Evolutionary conservation across 2,888 invertebrate genomes (phyloP), one percentile per base, ranked within the genome.

Genomic region (Nemapogon koenigi): DNA sequence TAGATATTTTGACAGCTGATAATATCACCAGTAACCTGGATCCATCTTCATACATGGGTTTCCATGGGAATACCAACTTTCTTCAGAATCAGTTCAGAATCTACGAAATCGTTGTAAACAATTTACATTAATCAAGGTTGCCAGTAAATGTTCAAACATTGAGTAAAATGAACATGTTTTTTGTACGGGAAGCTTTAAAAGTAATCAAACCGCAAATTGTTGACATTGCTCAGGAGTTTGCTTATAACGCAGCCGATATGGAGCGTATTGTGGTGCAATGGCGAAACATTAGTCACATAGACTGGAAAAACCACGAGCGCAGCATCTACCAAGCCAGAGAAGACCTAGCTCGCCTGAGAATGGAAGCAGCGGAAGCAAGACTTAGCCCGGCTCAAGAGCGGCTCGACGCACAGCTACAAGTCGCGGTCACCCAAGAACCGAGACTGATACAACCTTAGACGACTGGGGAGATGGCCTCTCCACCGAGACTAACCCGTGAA

Each of bases 21-120:
- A 22, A 22, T 22, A 22, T 22, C 22, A 22, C 22, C 22, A 30
- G 30, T 16, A 16, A 30, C 16, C 30, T 30, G 16, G 30, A 30
- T 16, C 2, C 30, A 14, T 30, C 33, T 33, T 18, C 33, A 18
- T 33, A 33, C 33, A 33, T 33, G 31, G 15, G 13, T 31, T 16
- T 15, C 35, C n/a, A 25, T 25, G 14, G 19, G 35, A 35, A 35
- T 35, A 35, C 37, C 26, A 16, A 37, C 17, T 28, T 37, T 37
- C 17, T 26, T 27, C 10, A 37, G 37, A 37, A 37, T 16, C 27
- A 13, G 36, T 25, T 25, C 26, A 16, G 14, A 37, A 37, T 26
- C 36, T 37, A 26, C 36, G 36, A 26, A 26, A 27, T 26, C 36
- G 36, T 37, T 37, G 37, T 37, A 37, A 37, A 27, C 37, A 37